Base-by-base conservation (phyloP, 2,113 vertebrate species). In the Podocnemis expansa region DNA sequence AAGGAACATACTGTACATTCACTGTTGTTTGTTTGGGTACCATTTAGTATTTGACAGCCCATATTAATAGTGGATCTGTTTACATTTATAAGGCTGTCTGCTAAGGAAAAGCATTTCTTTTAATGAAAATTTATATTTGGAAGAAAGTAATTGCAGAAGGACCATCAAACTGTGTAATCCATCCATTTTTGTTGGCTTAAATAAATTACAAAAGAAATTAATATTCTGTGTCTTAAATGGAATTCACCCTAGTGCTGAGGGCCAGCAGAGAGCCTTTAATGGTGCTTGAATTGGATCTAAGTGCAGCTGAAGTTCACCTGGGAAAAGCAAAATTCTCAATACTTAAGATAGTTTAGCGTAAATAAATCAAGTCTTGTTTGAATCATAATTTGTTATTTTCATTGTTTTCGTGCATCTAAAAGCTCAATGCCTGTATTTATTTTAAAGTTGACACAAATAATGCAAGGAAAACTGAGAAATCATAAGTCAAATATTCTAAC, bases 381-480 rank as follows among this genome's bases (percentile, higher is more conserved):
- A 73, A 73, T 21, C 67, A 73, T 73, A 63, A 38, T 41, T 73
- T 41, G 19, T 21, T 67, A 9, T n/a, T 21, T 41, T 38, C 60
- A 67, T 70, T 82, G 60, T 73, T 87, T 91, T n/a, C 49, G 54
- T 38, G 31, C 80, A 54, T 52, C 78, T 47, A 67, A 52, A 38
- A 80, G 78, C 52, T 47, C 70, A 51, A 70, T 67, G 80, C 54
- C 82, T 85, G 82, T 85, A 85, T 90, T 70, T 45, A 81, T 86
- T 73, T 73, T 87, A 87, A 91, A 91, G 90, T 67, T 63, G 16
- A 82, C 80, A 87, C 80, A 73, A 9, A 73, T 7, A 85, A 56
- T 78, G 93, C 85, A 54, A 82, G 87, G 31, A 91, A 91, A 90
- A 89, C 34, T 5, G 34, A 86, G 11, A 80, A 84, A 91, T 52